A percentile compares a stretch with the other conserved stretches of the same genome.
Evolutionary conservation across 2,113 vertebrate species (phyloP).

Genomic region (Suricata suricatta): DNA sequence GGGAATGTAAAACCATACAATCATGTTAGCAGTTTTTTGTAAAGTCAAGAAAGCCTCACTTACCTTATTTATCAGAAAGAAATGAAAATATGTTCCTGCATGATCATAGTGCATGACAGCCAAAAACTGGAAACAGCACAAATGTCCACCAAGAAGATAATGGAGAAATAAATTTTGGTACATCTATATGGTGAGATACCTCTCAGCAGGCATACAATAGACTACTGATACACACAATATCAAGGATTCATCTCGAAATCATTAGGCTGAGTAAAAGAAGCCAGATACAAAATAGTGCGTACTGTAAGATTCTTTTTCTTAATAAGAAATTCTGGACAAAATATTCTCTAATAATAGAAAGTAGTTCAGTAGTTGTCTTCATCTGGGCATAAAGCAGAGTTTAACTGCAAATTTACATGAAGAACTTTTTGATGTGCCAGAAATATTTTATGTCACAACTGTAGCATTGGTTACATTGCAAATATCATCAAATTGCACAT

Average conservation of each 20-base stretch:
- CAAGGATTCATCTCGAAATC: background rate
- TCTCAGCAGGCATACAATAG: background rate
- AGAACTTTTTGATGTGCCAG: background rate
- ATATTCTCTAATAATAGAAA: background rate
- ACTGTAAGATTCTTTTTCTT: background rate
- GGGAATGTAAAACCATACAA: background rate
- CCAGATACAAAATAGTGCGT: background rate
- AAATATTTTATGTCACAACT: background rate
- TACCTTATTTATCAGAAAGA: constrained; percentile 30
- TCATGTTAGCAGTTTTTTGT: background rate
- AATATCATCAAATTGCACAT: background rate
- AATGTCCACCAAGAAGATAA: background rate
- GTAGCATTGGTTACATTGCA: background rate
- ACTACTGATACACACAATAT: background rate
- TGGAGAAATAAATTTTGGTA: background rate
- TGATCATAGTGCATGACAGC: background rate
- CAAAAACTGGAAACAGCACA: background rate
- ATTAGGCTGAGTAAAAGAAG: background rate
- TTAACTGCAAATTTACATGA: background rate
- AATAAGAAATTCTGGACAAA: background rate
- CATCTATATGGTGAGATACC: background rate
- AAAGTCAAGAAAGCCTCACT: background rate
- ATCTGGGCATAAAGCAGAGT: background rate
- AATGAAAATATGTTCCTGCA: background rate
- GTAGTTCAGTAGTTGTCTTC: background rate